Evolutionary conservation across 2,113 vertebrate species (phyloP).

Genomic region (Plectropomus leopardus): DNA sequence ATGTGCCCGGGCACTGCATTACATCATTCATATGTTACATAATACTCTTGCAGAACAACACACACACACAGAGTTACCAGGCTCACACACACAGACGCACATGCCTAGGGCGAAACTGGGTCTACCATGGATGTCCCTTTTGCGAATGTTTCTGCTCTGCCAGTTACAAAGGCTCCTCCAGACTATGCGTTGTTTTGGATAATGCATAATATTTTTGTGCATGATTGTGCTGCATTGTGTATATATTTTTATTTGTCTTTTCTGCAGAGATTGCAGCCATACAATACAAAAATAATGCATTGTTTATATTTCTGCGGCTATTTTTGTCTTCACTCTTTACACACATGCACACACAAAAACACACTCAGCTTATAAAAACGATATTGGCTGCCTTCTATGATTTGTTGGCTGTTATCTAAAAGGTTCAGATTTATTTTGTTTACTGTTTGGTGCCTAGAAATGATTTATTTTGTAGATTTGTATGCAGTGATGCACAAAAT

Average conservation of each 20-base stretch:
- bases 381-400: neutral
- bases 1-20: constrained; percentile 74
- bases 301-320: constrained; percentile 12
- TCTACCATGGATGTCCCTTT: constrained; percentile 72
- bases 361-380: neutral
- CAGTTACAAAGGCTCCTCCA: constrained; percentile 50
- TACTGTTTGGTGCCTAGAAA: neutral
- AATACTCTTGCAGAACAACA: constrained; percentile 67
- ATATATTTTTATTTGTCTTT: neutral
- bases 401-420: neutral
- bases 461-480: neutral
- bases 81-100: constrained; percentile 56
- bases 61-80: constrained; percentile 36
- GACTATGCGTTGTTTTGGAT: constrained; percentile 24
- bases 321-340: neutral
- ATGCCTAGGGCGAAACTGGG: constrained; percentile 53
- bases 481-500: neutral
- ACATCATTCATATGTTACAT: constrained; percentile 85
- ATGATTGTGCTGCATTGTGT: constrained; percentile 22
- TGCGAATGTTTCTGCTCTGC: constrained; percentile 69
- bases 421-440: neutral
- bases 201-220: constrained; percentile 5
- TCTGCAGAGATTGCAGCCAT: constrained; percentile 9
- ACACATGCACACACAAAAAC: neutral
- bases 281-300: neutral